These are phyloP conservation scores for Subacronicta megacephala DNA, from an alignment of 2,888 invertebrate genomes.

Conservation along the genomic window DNA sequence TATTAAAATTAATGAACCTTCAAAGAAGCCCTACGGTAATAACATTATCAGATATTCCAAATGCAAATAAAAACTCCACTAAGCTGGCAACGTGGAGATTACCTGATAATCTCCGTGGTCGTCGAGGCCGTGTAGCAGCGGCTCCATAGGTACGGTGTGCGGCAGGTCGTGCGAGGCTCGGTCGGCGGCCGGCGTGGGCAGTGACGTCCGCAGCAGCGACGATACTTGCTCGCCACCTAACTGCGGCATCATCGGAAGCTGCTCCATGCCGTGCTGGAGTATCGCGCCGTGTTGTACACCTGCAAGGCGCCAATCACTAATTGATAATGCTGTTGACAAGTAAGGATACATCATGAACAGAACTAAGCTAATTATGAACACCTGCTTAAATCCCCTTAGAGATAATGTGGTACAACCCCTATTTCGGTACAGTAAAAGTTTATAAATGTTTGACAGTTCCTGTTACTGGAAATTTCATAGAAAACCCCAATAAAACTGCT, in stretches of 20 bases:
- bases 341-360: too few species aligned
- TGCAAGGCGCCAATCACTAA: slow-evolving; percentile 28
- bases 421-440: too few species aligned
- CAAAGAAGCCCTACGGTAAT: not conserved
- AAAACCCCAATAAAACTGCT: too few species aligned
- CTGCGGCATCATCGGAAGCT: slow-evolving; percentile 91
- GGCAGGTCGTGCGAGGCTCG: slow-evolving; percentile 56
- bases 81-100: not conserved
- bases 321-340: not conserved
- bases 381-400: too few species aligned
- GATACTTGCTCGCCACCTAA: slow-evolving; percentile 88
- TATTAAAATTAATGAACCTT: not conserved
- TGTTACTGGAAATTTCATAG: too few species aligned
- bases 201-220: slow-evolving; percentile 57
- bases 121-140: slow-evolving; percentile 70
- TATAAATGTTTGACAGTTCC: too few species aligned
- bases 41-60: not conserved
- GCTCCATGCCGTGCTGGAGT: slow-evolving; percentile 66
- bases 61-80: too few species aligned
- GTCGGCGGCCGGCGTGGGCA: slow-evolving; percentile 46
- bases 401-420: too few species aligned
- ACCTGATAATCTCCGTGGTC: slow-evolving; percentile 79
- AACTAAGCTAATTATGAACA: too few species aligned
- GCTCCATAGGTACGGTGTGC: slow-evolving; percentile 65
- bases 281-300: slow-evolving; percentile 63